Evolutionary conservation across 1,140 invertebrate species (phyloP).

Genomic region (Helicoverpa zea): DNA sequence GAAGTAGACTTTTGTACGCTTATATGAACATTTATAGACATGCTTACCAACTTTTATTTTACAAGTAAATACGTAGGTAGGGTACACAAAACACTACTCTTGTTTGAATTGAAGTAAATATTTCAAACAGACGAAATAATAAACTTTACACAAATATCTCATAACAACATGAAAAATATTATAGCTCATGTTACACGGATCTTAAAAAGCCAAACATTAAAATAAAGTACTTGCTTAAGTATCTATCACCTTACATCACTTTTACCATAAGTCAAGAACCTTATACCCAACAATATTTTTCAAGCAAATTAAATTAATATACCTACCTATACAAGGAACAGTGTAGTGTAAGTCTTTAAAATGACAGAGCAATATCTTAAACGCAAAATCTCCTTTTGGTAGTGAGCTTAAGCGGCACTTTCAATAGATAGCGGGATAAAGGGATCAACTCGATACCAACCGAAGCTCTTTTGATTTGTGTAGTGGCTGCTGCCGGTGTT

Average conservation of each 20-base stretch:
- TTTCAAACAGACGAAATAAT: too few species aligned
- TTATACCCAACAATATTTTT: neutral
- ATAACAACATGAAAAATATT: too few species aligned
- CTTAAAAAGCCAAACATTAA: too few species aligned
- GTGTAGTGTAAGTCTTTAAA: neutral
- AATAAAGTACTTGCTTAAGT: too few species aligned
- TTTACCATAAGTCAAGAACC: too few species aligned
- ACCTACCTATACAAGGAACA: neutral
- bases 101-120: too few species aligned
- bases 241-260: too few species aligned
- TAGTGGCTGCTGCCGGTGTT: neutral
- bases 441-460: constrained; percentile 3
- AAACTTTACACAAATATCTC: too few species aligned
- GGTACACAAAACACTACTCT: too few species aligned
- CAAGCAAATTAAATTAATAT: neutral
- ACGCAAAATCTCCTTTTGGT: constrained; percentile 1
- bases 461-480: neutral
- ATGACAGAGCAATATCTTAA: constrained; percentile 1
- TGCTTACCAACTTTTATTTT: neutral
- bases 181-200: too few species aligned
- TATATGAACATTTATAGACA: neutral
- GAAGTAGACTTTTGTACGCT: neutral
- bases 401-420: neutral
- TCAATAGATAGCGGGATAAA: constrained; percentile 12
- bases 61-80: too few species aligned